Base-by-base conservation (phyloP, 1,140 invertebrate species). In the Drosophila rufa region DNA sequence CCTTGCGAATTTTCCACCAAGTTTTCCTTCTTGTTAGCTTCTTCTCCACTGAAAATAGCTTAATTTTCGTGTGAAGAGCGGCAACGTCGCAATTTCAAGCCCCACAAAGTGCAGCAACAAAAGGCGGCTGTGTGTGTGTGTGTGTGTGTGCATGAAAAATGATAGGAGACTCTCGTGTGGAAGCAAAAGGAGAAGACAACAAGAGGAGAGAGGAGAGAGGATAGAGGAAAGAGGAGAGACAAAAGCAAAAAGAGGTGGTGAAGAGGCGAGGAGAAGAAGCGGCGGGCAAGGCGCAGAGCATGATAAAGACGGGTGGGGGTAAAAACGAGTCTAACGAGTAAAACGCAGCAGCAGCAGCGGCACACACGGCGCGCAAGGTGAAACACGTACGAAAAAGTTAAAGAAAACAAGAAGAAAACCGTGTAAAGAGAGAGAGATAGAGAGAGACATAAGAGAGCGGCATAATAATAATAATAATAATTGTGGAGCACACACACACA, bases 391-490 rank as follows among this genome's bases (percentile, higher is more conserved):
- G 73, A 67, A 59, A 66, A 64, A 48, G 46, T 43, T 33, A 47
- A 53, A 76, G 40, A 19, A 84, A 81, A 58, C 75, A 78, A 68
- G 62, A 73, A 70, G 69, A 51, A 68, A 51, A 33, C 40, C 62
- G 53, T 70, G 64, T 70, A 68, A 68, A 50, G 73, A 68, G 67
- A 68, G 67, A 46, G 15, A 12, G 27, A 9, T 4, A 14, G 40
- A n/a, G 36, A 7, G 64, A 22, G 64, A 6, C 30, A 62, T 43
- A 30, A 61, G 48, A 53, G 30, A 36, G 38, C 51, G 58, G 55
- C 78, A 89, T 83, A 89, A 87, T 87, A 87, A 87, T 80, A 86
- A 86, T 80, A 80, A 80, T 83, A 87, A 86, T 86, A 86, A 87
- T 87, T 89, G 83, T 87, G 70, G 82, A 87, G 66, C 83, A 85